Evolutionary conservation across 2,797 vertebrate genomes (phyloP), one percentile per base, ranked within the genome.

Genomic region (Rhabdomys pumilio): DNA sequence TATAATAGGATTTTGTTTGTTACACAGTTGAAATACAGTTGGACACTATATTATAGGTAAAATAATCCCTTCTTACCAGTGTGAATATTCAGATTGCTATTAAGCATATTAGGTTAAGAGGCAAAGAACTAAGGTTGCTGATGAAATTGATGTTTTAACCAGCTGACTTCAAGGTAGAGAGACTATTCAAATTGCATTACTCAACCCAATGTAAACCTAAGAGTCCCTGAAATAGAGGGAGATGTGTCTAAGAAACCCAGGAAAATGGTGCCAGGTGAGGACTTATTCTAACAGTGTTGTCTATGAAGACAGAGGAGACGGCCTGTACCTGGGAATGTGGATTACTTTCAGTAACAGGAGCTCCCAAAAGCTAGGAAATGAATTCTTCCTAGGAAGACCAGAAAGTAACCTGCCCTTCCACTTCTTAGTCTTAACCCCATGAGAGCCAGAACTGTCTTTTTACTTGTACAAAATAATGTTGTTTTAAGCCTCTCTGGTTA

Each of bases 81-180:
- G 8, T 10, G 69, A 38, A 59, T 26, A 5, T 89, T 4, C 47
- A 83, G n/a, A 44, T 93, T 3, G 19, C 50, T 55, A 11, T 57
- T 72, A 57, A 82, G 14, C 44, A 61, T 44, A 5, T 61, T 90
- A n/a, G 41, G 29, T 63, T 83, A 26, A 29, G 12, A 53, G 47
- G 11, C 24, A 93, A 76, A 4, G 9, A 88, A 34, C 19, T 47
- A 47, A 77, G 29, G 2, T 15, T 77, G 3, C 55, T 17, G 12
- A 47, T 89, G 41, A 44, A 90, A 53, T 57, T 93, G 83, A 69
- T 50, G 10, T 65, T 81, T 61, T 92, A 13, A 89, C n/a, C 67
- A 75, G 13, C 17, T 47, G 24, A 90, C 44, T 1, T 75, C 44
- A 84, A 69, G 57, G 50, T 41, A 47, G 24, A 34, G 13, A 79